A percentile compares a stretch with the other conserved stretches of the same genome.
Conservation (phyloP, 2,113 vertebrate species). For the Progne subis region DNA sequence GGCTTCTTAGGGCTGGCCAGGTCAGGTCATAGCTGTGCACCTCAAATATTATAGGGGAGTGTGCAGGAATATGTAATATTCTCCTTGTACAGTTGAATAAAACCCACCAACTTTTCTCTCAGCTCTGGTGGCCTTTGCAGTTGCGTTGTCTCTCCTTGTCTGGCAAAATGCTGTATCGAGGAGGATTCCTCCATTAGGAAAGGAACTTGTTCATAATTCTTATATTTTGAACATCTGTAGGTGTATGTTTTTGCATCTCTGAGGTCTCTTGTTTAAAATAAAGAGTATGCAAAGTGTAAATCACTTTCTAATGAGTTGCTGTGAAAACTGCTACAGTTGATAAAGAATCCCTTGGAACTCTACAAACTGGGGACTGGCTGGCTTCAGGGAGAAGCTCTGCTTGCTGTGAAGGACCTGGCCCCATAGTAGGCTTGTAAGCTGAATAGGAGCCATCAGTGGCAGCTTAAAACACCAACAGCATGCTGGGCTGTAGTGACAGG, state of each 20-base stretch:
- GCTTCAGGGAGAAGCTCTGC: neutral
- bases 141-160: neutral
- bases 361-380: neutral
- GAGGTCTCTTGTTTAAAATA: neutral
- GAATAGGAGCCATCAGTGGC: neutral
- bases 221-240: neutral
- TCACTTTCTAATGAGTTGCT: neutral
- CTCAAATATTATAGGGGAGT: neutral
- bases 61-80: neutral
- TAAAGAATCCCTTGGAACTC: neutral
- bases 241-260: neutral
- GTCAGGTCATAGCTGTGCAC: neutral
- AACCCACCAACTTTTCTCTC: accelerated
- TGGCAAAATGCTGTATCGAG: neutral
- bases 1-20: neutral
- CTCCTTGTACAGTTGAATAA: neutral
- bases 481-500: neutral
- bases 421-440: neutral
- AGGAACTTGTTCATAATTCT: neutral
- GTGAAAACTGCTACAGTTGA: neutral
- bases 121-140: neutral
- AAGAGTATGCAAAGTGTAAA: neutral
- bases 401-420: neutral
- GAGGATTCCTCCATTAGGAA: neutral
- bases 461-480: neutral